Evolutionary conservation across 1,140 invertebrate species (phyloP), one percentile per base, ranked within the genome.

Genomic region (Vanessa tameamea): DNA sequence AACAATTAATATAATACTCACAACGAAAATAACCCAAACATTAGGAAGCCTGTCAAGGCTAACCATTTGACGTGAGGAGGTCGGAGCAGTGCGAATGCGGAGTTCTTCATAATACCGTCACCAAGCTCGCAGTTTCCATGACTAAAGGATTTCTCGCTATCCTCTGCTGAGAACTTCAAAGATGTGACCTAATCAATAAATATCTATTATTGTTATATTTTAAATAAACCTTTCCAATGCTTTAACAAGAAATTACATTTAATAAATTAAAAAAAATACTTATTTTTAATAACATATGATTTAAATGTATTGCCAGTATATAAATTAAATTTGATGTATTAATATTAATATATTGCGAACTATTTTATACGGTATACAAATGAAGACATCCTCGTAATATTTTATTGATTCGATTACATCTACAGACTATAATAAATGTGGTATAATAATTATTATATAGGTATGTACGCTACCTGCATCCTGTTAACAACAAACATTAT

Each of bases 21-120:
- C 89, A 89, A 75, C 4, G 88, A 89, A 64, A 91, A 89, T 15
- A 90, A 48, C 15, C 89, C 89, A 66, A 91, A 87, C 86, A 89
- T 91, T 26, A 91, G 82, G 55, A 91, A 87, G 0, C 88, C 85
- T 11, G 84, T 84, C 12, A 91, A 71, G 1, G 79, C 74, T 13
- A 91, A 67, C 89, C 89, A 88, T 57, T 91, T 87, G 4, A 88
- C 64, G 48, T 91, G 87, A 6, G 89, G 89, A 0, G 88, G 78
- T 37, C 79, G 74, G 1, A 91, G 72, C n/a, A 91, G 72, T 0
- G 81, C 77, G 13, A 83, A 47, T 0, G 81, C 65, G 0, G 82
- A 77, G 0, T 47, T n/a, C 7, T 64, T 70, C n/a, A 47, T 59
- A 3, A 48, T 55, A 15, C 53, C 74, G 1, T 13, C 70, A 3